Conservation (phyloP, 2,113 vertebrate species). For the Gavialis gangeticus region DNA sequence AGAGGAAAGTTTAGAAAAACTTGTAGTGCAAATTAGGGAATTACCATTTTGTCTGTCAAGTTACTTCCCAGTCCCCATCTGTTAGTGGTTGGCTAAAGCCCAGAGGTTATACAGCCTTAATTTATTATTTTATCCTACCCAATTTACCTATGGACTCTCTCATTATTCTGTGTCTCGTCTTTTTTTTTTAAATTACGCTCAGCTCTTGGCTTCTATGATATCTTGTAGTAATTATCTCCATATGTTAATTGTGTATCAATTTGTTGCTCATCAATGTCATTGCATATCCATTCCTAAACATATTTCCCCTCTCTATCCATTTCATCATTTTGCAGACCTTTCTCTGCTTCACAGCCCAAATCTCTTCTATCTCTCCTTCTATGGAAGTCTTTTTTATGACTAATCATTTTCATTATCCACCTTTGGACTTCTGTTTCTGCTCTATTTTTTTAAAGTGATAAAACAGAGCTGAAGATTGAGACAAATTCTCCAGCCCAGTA, state of each 20-base stretch:
- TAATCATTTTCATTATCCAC: background rate
- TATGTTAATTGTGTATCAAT: background rate
- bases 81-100: background rate
- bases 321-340: background rate
- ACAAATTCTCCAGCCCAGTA: background rate
- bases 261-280: background rate
- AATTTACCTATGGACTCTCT: slow-evolving; percentile 10
- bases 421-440: background rate
- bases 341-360: background rate
- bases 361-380: background rate
- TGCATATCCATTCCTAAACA: background rate
- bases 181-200: slow-evolving; percentile 17
- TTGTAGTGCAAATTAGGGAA: background rate
- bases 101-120: slow-evolving; percentile 3
- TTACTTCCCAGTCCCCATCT: background rate
- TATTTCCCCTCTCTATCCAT: background rate
- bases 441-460: background rate
- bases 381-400: background rate
- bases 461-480: rapidly evolving
- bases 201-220: background rate
- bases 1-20: background rate
- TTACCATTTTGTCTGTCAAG: background rate
- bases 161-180: background rate
- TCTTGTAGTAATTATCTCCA: slow-evolving; percentile 4
- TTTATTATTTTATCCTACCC: slow-evolving; percentile 20